Evolutionary conservation across 2,888 invertebrate species (phyloP).

Genomic region (Chrysolina haemoptera): DNA sequence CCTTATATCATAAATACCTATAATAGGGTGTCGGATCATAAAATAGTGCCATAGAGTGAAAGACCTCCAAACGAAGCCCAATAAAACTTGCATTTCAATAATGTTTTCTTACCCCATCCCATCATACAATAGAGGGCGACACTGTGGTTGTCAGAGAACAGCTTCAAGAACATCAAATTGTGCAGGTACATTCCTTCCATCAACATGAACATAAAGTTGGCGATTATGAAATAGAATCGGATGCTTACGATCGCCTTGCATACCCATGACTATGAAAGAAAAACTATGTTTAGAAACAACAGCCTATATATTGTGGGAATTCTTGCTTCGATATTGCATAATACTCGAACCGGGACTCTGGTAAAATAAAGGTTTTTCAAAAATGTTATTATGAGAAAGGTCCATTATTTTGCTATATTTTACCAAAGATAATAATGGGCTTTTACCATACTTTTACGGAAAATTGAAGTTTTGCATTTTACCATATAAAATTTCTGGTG

Average conservation of each 20-base stretch:
- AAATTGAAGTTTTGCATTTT: too few species aligned
- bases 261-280: slow-evolving; percentile 73
- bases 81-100: too few species aligned
- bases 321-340: too few species aligned
- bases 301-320: neutral
- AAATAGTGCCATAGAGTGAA: too few species aligned
- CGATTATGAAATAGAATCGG: slow-evolving; percentile 77
- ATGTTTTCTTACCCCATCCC: slow-evolving; percentile 79
- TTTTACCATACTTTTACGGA: neutral
- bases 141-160: slow-evolving; percentile 76
- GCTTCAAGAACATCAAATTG: slow-evolving; percentile 77
- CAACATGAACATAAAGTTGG: slow-evolving; percentile 80
- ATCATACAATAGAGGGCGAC: slow-evolving; percentile 74
- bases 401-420: slow-evolving; percentile 3
- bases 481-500: too few species aligned
- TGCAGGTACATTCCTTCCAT: slow-evolving; percentile 82
- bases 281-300: slow-evolving; percentile 23
- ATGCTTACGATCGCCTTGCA: slow-evolving; percentile 76
- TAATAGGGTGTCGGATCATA: too few species aligned
- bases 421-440: neutral
- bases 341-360: too few species aligned
- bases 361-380: neutral
- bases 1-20: too few species aligned
- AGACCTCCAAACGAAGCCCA: too few species aligned
- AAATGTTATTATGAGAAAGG: neutral